Percentiles rank a stretch among this genome's conserved stretches.
Evolutionary conservation across 2,797 vertebrate genomes (phyloP).

Genomic region (Balearica regulorum): DNA sequence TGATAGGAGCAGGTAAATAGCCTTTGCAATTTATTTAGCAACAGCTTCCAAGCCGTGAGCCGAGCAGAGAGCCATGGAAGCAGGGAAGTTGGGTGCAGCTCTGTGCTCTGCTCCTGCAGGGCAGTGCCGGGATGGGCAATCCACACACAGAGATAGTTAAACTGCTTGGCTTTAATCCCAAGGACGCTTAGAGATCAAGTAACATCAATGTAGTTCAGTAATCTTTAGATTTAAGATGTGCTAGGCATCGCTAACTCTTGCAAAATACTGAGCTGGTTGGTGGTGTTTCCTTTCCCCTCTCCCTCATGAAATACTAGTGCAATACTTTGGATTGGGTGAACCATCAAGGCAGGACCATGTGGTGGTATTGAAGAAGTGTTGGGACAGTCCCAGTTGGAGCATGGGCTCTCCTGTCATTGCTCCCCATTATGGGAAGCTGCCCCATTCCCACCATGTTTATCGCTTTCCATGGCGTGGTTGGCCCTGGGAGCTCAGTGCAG

Average conservation of each 20-base stretch:
- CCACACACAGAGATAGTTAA: slow-evolving; percentile 2
- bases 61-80: slow-evolving; percentile 8
- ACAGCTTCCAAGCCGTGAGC: not conserved
- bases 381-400: not conserved
- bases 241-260: not conserved
- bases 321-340: not conserved
- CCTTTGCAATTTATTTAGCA: slow-evolving; percentile 24
- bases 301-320: not conserved
- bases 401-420: not conserved
- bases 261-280: not conserved
- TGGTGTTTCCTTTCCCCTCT: not conserved
- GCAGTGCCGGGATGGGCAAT: slow-evolving; percentile 3
- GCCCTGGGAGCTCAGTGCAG: not conserved
- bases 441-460: not conserved
- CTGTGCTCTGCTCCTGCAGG: slow-evolving; percentile 37
- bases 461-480: fast-evolving
- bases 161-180: slow-evolving; percentile 33
- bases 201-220: not conserved
- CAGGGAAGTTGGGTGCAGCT: slow-evolving; percentile 29
- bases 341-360: not conserved
- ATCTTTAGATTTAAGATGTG: not conserved
- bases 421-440: not conserved
- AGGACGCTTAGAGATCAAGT: slow-evolving; percentile 33
- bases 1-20: slow-evolving; percentile 5
- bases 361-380: not conserved